These are phyloP conservation scores for Helicoverpa assulta DNA, from an alignment of 2,888 invertebrate genomes.

Conservation along the genomic window DNA sequence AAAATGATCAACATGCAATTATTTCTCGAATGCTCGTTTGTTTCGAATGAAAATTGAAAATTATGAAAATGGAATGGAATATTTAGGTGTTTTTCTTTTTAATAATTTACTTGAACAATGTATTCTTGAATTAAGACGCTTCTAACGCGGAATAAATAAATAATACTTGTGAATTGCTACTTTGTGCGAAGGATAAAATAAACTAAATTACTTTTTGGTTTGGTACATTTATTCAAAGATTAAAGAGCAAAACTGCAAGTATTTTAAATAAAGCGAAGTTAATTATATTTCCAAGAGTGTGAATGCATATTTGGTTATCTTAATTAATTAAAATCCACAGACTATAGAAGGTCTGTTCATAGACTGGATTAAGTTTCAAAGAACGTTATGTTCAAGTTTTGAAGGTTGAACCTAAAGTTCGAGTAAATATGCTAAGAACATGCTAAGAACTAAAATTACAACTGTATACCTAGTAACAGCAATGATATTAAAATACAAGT, in stretches of 20 bases:
- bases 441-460: neutral
- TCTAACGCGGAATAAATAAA: conserved; percentile 6
- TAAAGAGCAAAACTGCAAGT: no score
- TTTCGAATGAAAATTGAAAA: conserved; percentile 24
- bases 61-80: conserved; percentile 21
- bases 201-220: neutral
- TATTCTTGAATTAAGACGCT: conserved; percentile 20
- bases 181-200: neutral
- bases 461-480: neutral
- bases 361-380: conserved; percentile 1
- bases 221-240: no score
- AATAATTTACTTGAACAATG: conserved; percentile 15
- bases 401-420: neutral
- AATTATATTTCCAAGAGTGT: neutral
- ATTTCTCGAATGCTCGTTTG: conserved; percentile 16
- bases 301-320: neutral
- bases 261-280: no score
- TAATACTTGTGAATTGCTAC: neutral
- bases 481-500: neutral
- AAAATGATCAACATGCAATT: conserved; percentile 21
- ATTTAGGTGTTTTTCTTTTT: conserved; percentile 18
- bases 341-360: neutral
- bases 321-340: conserved; percentile 2
- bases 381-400: conserved; percentile 14
- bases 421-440: neutral